Percentiles rank a stretch among this genome's conserved stretches.
Evolutionary conservation across 1,140 invertebrate genomes (phyloP).

Genomic region (Metopolophium dirhodum): DNA sequence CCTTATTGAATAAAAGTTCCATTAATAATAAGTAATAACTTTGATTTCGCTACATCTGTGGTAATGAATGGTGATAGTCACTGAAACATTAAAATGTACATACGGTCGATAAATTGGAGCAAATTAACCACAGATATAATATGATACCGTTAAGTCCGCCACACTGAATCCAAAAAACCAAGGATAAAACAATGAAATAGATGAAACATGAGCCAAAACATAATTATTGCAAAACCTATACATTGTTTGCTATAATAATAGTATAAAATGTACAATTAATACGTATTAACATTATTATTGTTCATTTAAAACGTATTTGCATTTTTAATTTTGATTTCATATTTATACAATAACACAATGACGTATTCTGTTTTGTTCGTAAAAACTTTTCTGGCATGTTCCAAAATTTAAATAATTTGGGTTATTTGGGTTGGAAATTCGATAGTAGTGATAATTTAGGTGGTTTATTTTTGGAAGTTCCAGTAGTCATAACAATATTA

Average conservation of each 20-base stretch:
- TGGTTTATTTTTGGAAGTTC: not conserved
- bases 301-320: not conserved
- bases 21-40: no score
- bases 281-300: not conserved
- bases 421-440: not conserved
- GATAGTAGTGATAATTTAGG: not conserved
- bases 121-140: not conserved
- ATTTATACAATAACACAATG: not conserved
- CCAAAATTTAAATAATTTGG: no score
- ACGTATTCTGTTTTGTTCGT: not conserved
- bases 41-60: not conserved
- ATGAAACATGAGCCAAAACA: not conserved
- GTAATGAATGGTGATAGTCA: not conserved
- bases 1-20: no score
- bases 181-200: not conserved
- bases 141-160: not conserved
- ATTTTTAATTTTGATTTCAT: not conserved
- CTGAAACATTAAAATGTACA: not conserved
- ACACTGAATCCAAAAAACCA: not conserved
- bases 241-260: not conserved
- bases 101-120: not conserved
- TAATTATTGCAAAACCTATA: not conserved
- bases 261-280: not conserved
- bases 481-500: no score
- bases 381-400: not conserved